Evolutionary conservation across 2,888 invertebrate genomes (phyloP), one percentile per base, ranked within the genome.

Genomic region (Rhopalosiphum nymphaeae): DNA sequence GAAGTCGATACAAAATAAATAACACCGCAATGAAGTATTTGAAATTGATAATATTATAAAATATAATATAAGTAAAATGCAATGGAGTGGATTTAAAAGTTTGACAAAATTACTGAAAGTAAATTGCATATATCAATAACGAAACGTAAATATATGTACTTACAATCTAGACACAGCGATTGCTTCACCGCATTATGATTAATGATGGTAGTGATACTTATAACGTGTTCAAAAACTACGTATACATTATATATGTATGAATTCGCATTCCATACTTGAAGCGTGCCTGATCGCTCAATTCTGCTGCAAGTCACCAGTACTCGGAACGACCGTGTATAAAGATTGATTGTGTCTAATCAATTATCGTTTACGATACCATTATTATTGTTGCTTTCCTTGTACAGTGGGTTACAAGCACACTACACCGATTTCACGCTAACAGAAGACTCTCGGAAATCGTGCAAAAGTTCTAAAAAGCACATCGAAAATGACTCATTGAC

Each of bases 401-500:
- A 16, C n/a, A 13, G 36, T 9, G 16, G n/a, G 67, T 67, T n/a
- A 21, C 36, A 9, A 9, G 13, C 21, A n/a, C 67, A 46, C 46
- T n/a, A 10, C 16, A 49, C 67, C 21, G 36, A 67, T 90, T 78
- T 49, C 46, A 36, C 46, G 61, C 56, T 46, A 7, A n/a, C 89
- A 13, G 1, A 26, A 88, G 86, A 78, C 78, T 89, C 29, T 42
- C 56, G 42, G 26, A 42, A 78, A 36, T 46, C 86, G 46, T 44
- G 46, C 67, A 49, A 21, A 78, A 89, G 78, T 93, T 93, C 26
- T 46, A 26, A 36, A n/a, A 53, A 49, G 25, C 85, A 26, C 88
- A 13, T 44, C 78, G 89, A 56, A 89, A 93, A 44, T 78, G 88
- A 93, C 92, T 89, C 92, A 53, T 88, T 53, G 92, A 92, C 7